A percentile compares a stretch with the other conserved stretches of the same genome.
Conservation (phyloP, 2,797 vertebrate species). For the Sebastes vulpes region DNA sequence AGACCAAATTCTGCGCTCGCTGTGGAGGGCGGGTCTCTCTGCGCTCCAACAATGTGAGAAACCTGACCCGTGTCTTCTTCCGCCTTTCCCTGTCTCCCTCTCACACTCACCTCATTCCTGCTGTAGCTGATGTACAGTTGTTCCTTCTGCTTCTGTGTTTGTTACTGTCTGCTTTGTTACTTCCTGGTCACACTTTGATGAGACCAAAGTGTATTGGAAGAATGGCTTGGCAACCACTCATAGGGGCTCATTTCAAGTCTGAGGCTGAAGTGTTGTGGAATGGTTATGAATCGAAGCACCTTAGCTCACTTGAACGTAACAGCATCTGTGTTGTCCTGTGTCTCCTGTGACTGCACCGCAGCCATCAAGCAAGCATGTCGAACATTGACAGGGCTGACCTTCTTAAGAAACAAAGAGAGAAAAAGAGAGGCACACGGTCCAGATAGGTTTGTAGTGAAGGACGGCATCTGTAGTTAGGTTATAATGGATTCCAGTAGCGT, state of each 20-base stretch:
- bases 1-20: slow-evolving; percentile 98
- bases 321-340: slow-evolving; percentile 43
- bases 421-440: not conserved
- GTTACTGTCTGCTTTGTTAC: slow-evolving; percentile 51
- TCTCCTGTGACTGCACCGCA: slow-evolving; percentile 24
- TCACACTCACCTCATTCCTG: slow-evolving; percentile 43
- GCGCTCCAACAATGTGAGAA: slow-evolving; percentile 97
- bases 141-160: slow-evolving; percentile 45
- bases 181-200: slow-evolving; percentile 69
- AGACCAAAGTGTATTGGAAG: slow-evolving; percentile 67
- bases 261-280: slow-evolving; percentile 30
- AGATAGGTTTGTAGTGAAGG: not conserved
- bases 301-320: slow-evolving; percentile 1
- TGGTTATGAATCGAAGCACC: slow-evolving; percentile 6
- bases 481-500: not conserved
- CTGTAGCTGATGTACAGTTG: not conserved
- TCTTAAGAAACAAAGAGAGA: slow-evolving; percentile 6
- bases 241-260: slow-evolving; percentile 1
- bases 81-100: not conserved
- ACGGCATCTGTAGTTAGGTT: not conserved
- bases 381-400: not conserved
- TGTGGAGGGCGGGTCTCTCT: slow-evolving; percentile 97
- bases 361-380: slow-evolving; percentile 28
- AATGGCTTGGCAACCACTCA: slow-evolving; percentile 52
- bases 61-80: slow-evolving; percentile 2